phyloP scores from a whole-genome alignment of 2,797 vertebrate genomes.

The Mormyrus proboscirostris region DNA sequence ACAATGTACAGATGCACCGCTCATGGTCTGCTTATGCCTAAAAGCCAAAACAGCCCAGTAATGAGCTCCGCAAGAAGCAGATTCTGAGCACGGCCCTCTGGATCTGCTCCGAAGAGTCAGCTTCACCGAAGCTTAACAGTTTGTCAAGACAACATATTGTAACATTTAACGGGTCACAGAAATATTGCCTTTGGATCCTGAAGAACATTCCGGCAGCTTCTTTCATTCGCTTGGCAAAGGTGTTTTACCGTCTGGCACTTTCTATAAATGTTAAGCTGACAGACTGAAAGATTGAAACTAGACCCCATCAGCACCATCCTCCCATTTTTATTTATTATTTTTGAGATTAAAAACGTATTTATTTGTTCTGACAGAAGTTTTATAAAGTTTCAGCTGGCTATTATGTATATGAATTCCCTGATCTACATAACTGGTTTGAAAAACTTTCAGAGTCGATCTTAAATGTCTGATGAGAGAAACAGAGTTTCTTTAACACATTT shows the following conservation, averaged over 20 bases:
- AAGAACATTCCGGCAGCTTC: slow-evolving; percentile 3
- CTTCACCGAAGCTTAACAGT: slow-evolving; percentile 8
- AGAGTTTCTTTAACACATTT: background rate
- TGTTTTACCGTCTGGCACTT: slow-evolving; percentile 10
- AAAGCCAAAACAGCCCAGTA: background rate
- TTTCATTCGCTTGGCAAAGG: slow-evolving; percentile 20
- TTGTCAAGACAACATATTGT: slow-evolving; percentile 23
- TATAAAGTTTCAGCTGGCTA: background rate
- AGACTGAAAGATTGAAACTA: background rate
- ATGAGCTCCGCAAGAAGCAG: background rate
- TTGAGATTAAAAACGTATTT: slow-evolving; percentile 16
- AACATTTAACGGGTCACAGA: slow-evolving; percentile 20
- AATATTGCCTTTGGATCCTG: slow-evolving; percentile 18
- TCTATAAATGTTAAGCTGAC: background rate
- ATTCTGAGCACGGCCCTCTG: slow-evolving; percentile 10
- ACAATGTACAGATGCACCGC: background rate
- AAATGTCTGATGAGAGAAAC: background rate
- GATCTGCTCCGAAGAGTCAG: background rate
- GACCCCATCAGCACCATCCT: background rate
- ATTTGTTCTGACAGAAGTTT: background rate
- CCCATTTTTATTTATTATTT: slow-evolving; percentile 15
- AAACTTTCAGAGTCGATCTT: background rate
- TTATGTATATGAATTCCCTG: background rate
- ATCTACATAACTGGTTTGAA: background rate
- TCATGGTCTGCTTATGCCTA: background rate